A percentile compares a stretch with the other conserved stretches of the same genome.
Conservation (phyloP, 2,888 invertebrate genomes). For the Lasioglossum zephyrum region DNA sequence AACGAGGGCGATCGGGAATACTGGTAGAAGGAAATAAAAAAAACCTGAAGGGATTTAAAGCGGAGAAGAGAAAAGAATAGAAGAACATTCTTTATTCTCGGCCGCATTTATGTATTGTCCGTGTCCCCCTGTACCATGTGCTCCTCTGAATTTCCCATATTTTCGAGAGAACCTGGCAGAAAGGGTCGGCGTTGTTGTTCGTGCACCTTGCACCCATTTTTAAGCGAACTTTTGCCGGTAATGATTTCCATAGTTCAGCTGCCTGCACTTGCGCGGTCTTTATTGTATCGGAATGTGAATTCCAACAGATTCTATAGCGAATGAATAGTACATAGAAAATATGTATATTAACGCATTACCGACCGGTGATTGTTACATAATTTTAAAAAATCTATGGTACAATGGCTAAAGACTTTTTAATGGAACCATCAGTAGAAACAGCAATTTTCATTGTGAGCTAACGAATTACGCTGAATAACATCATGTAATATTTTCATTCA, state of each 20-base stretch:
- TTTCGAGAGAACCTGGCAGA: conserved; percentile 77
- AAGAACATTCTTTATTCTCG: conserved; percentile 66
- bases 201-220: conserved; percentile 69
- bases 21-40: background rate
- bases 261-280: background rate
- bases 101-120: conserved; percentile 16
- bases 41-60: background rate
- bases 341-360: background rate
- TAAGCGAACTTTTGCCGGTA: background rate
- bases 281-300: background rate
- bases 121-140: conserved; percentile 17
- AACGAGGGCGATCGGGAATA: background rate
- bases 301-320: background rate
- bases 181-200: conserved; percentile 56
- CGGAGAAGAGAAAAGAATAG: background rate
- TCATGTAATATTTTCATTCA: too few relatives aligned
- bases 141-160: conserved; percentile 69
- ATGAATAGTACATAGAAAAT: background rate
- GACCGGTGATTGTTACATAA: too few relatives aligned
- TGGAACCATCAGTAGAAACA: too few relatives aligned
- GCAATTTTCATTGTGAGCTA: too few relatives aligned
- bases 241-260: conserved; percentile 11
- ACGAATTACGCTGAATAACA: too few relatives aligned
- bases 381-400: too few relatives aligned
- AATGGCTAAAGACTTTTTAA: too few relatives aligned